A percentile compares a stretch with the other conserved stretches of the same genome.
Conservation (phyloP, 2,797 vertebrate species). For the Hyperoplus immaculatus region DNA sequence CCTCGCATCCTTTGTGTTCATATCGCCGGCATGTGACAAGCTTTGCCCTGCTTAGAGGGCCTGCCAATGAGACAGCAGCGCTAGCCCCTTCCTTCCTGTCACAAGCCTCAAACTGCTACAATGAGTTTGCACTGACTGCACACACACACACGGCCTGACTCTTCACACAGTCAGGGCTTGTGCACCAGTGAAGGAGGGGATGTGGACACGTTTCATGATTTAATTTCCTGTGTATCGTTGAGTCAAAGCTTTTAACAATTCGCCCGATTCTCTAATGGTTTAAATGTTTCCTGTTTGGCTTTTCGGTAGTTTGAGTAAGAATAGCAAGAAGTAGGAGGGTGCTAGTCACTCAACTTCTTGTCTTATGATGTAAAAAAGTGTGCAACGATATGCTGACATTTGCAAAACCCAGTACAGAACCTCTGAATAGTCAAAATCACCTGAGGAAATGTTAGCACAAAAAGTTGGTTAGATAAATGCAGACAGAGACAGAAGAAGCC, state of each 20-base stretch:
- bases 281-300: conserved; percentile 8
- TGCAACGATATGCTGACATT: too few relatives aligned
- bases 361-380: not conserved
- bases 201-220: conserved; percentile 25
- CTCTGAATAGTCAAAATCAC: too few relatives aligned
- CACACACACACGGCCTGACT: conserved; percentile 35
- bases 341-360: too few relatives aligned
- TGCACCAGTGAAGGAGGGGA: conserved; percentile 47
- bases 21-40: conserved; percentile 76
- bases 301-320: conserved; percentile 1
- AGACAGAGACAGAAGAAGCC: too few relatives aligned
- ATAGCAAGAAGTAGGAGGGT: not conserved
- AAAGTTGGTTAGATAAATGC: too few relatives aligned
- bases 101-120: conserved; percentile 74
- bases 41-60: conserved; percentile 70
- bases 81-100: conserved; percentile 82
- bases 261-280: not conserved
- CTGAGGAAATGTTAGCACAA: too few relatives aligned
- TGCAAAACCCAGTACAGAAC: too few relatives aligned
- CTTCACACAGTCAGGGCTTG: conserved; percentile 38
- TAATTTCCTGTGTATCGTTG: conserved; percentile 47
- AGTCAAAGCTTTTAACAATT: conserved; percentile 17
- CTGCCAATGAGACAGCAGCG: conserved; percentile 74
- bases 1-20: conserved; percentile 80
- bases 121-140: conserved; percentile 62